Evolutionary conservation across 2,797 vertebrate species (phyloP).

Genomic region (Danio albolineatus): DNA sequence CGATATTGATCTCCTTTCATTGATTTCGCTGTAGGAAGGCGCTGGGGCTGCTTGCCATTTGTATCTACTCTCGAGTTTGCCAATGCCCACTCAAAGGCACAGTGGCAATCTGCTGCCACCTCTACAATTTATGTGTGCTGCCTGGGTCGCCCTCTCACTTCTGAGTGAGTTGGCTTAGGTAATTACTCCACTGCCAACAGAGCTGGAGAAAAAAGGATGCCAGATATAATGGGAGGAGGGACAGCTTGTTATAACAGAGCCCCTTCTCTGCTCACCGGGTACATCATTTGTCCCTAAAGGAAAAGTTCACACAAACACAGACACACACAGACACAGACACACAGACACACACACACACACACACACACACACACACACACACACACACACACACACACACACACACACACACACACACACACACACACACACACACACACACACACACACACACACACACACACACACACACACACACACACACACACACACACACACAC

Average conservation of each 20-base stretch:
- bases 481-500: too few relatives aligned
- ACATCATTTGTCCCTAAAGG: slow-evolving; percentile 12
- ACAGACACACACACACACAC: too few relatives aligned
- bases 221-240: slow-evolving; percentile 32
- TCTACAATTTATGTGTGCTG: slow-evolving; percentile 50
- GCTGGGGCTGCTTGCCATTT: slow-evolving; percentile 45
- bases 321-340: too few relatives aligned
- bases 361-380: too few relatives aligned
- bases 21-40: slow-evolving; percentile 47
- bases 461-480: too few relatives aligned
- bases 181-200: slow-evolving; percentile 48
- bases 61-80: slow-evolving; percentile 46
- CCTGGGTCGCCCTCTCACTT: slow-evolving; percentile 48
- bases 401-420: too few relatives aligned
- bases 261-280: neutral
- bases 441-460: too few relatives aligned
- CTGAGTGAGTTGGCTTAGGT: slow-evolving; percentile 41
- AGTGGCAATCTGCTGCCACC: slow-evolving; percentile 45
- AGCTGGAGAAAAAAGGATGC: slow-evolving; percentile 31
- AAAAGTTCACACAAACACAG: neutral
- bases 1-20: slow-evolving; percentile 52
- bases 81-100: slow-evolving; percentile 36
- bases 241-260: slow-evolving; percentile 35
- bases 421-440: too few relatives aligned
- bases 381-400: too few relatives aligned